phyloP scores from a whole-genome alignment of 2,113 vertebrate species.

The Ammodytes marinus region DNA sequence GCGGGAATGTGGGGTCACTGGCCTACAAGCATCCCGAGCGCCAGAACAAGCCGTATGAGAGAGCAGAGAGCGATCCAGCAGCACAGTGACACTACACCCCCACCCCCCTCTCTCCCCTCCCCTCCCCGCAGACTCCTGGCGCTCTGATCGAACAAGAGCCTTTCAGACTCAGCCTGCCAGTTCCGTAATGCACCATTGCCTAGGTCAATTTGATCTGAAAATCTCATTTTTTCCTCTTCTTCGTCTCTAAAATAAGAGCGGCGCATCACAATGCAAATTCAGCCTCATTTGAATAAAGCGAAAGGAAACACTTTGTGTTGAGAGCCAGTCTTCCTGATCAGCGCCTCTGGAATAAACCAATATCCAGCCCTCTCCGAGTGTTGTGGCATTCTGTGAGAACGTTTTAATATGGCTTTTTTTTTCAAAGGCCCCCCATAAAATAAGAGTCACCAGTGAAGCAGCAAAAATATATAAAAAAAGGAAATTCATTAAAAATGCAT shows the following conservation, averaged over 20 bases:
- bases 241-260: conserved; percentile 97
- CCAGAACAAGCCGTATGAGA: conserved; percentile 75
- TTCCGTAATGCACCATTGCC: conserved; percentile 99
- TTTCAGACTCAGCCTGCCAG: conserved; percentile 99
- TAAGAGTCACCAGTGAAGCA: conserved; percentile 99
- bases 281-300: conserved; percentile 99
- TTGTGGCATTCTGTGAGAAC: conserved; percentile 98
- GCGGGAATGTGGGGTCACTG: conserved; percentile 69
- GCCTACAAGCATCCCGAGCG: conserved; percentile 68
- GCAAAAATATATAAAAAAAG: conserved; percentile 93
- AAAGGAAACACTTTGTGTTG: conserved; percentile 99
- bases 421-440: conserved; percentile 96
- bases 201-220: conserved; percentile 99
- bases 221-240: conserved; percentile 99
- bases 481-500: conserved; percentile 99
- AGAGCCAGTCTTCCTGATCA: conserved; percentile 99
- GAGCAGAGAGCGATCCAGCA: conserved; percentile 72
- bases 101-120: conserved; percentile 83
- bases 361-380: conserved; percentile 96
- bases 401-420: conserved; percentile 95
- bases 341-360: conserved; percentile 99
- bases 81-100: conserved; percentile 67
- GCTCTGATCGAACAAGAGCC: conserved; percentile 97
- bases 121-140: conserved; percentile 88
- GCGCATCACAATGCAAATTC: conserved; percentile 99